Base-by-base conservation (phyloP, 2,797 vertebrate genomes). In the Rhincodon typus region DNA sequence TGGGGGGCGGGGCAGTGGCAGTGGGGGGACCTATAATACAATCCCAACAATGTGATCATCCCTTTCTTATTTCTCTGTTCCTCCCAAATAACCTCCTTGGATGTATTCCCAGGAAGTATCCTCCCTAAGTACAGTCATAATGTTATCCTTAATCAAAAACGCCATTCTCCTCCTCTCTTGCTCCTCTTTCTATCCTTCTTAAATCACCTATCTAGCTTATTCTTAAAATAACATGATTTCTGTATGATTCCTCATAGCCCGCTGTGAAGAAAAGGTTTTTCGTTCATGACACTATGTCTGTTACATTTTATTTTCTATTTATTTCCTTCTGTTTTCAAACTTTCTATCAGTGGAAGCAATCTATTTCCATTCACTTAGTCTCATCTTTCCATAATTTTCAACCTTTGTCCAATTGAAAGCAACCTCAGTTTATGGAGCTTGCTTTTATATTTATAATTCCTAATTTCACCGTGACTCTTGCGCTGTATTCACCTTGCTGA, bases 281-380 rank as follows among this genome's bases (percentile, higher is more conserved):
- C 12, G 2, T 13, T n/a, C 2, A 15, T 30, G 3, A n/a, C n/a
- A 34, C 10, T n/a, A 77, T n/a, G n/a, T 0, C 12, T 17, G 2
- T n/a, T 77, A n/a, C 34, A 77, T 77, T 34, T n/a, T 12, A 34
- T 12, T 30, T 77, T 77, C 34, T 15, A n/a, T n/a, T 1, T 15
- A 77, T 77, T 15, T 77, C 34, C 74, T 1, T 13, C n/a, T 77
- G 12, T 77, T 34, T 30, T 77, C 1, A 12, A 77, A 8, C 2
- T 30, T 77, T 77, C 72, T 34, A 13, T 77, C 30, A 77, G 1
- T 77, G 34, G 34, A 15, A 77, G n/a, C 34, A 3, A 34, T 77
- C 74, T 77, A 0, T 77, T n/a, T 77, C 74, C n/a, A 77, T 77
- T 13, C 15, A n/a, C 34, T 10, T 30, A 77, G 34, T 15, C 74